Evolutionary conservation across 2,888 invertebrate genomes (phyloP), one percentile per base, ranked within the genome.

Genomic region (Eristalinus sepulchralis): DNA sequence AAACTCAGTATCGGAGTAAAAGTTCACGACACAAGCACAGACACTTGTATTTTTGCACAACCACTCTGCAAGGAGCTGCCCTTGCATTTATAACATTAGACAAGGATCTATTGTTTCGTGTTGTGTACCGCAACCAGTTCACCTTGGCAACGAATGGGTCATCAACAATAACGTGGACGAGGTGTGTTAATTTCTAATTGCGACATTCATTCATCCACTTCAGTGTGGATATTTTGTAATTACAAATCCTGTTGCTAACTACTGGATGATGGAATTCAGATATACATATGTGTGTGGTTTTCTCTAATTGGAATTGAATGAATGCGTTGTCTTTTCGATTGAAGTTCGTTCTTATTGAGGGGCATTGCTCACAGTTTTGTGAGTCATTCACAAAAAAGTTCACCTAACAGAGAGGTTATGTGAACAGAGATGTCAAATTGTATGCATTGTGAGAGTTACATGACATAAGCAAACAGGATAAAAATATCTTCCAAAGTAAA

Each of bases 111-210:
- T 17, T 34, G 24, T 17, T 76, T 31, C 20, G 59, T 27, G 33
- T 17, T 47, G 60, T 63, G 20, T 33, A 59, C 64, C 20, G 20
- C 20, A 1, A n/a, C 47, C 0, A 64, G 63, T 66, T 84, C 34
- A 33, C 53, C 80, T 66, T 47, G 83, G 83, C 20, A 79, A 84
- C 80, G 17, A 5, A 79, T 13, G 2, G 6, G 39, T 34, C 17
- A 39, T 75, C 73, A 83, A 83, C 78, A 79, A 68, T 39, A 2
- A 71, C 10, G 33, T 59, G 39, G 57, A 39, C 72, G 13, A 33
- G 36, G 47, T 67, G 59, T 62, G 59, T 31, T 64, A 34, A 53
- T 60, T 27, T 17, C 47, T 47, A 17, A 47, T 47, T 17, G 17
- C 47, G 0, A 17, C 17, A 22, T n/a, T n/a, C n/a, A n/a, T n/a